Evolutionary conservation across 37 sponge, comb jelly and placozoan species (phyloP).

Genomic region (Crambe crambe): DNA sequence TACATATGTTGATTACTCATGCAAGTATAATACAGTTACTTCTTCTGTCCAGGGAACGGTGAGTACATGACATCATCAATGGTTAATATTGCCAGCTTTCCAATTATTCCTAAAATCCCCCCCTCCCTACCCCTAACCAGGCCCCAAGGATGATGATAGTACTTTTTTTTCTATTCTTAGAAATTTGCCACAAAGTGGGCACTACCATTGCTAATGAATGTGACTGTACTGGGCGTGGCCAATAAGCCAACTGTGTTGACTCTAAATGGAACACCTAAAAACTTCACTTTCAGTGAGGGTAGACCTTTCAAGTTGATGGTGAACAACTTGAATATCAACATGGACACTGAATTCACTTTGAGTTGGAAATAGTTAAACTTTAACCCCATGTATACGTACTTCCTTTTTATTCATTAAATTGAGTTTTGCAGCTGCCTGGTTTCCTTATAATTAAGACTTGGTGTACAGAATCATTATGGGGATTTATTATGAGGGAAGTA

Average conservation of each 20-base stretch:
- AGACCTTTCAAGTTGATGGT: background rate
- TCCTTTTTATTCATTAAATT: no score
- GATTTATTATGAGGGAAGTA: no score
- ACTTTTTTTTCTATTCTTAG: background rate
- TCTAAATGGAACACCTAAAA: background rate
- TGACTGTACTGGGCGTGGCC: background rate
- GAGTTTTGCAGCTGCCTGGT: no score
- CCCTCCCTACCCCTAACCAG: background rate
- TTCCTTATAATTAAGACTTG: no score
- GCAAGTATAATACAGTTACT: background rate
- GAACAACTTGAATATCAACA: background rate
- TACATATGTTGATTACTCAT: background rate
- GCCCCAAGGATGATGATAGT: no score
- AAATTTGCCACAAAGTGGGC: background rate
- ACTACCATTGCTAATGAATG: background rate
- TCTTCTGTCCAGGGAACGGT: background rate
- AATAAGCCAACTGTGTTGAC: background rate
- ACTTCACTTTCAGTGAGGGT: background rate
- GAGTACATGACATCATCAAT: no score
- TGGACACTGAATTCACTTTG: background rate
- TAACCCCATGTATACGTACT: no score
- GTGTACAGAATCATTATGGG: no score
- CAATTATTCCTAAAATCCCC: no score
- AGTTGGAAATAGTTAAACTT: background rate
- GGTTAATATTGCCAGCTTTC: constrained; percentile 1